Conservation (phyloP, 2,113 vertebrate species). For the Nycticorax nycticorax region DNA sequence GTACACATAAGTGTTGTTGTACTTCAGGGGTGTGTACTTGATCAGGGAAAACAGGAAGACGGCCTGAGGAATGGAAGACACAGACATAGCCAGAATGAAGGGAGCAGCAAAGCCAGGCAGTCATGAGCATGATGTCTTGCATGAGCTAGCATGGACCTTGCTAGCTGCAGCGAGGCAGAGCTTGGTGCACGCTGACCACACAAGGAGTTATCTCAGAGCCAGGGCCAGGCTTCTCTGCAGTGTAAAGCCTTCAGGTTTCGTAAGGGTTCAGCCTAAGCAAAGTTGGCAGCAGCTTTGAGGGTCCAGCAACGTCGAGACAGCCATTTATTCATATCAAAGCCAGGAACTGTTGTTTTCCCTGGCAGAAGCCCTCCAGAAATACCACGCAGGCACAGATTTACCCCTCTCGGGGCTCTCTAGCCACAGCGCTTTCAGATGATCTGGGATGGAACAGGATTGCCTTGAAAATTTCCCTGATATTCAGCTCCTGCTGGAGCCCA, state of each 20-base stretch:
- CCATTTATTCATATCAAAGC: not conserved
- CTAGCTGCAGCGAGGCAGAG: not conserved
- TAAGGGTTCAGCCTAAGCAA: not conserved
- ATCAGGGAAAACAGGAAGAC: conserved; percentile 91
- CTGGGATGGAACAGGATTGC: not conserved
- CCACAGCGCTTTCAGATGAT: not conserved
- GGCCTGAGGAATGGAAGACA: conserved; percentile 70
- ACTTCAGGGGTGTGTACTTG: conserved; percentile 88
- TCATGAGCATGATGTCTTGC: not conserved
- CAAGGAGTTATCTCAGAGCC: not conserved
- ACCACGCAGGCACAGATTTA: not conserved
- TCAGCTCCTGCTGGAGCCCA: not conserved
- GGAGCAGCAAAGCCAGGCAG: not conserved
- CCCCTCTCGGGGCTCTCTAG: not conserved
- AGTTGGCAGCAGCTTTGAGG: not conserved
- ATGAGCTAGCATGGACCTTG: not conserved
- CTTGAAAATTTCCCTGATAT: not conserved
- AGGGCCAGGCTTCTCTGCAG: not conserved
- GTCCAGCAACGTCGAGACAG: not conserved
- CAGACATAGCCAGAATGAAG: not conserved
- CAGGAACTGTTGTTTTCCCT: not conserved
- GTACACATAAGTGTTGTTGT: conserved; percentile 89
- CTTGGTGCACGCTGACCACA: not conserved
- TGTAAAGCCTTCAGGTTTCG: not conserved
- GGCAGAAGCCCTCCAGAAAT: not conserved